Evolutionary conservation across 2,888 invertebrate genomes (phyloP).

Genomic region (Laspeyria flexula): DNA sequence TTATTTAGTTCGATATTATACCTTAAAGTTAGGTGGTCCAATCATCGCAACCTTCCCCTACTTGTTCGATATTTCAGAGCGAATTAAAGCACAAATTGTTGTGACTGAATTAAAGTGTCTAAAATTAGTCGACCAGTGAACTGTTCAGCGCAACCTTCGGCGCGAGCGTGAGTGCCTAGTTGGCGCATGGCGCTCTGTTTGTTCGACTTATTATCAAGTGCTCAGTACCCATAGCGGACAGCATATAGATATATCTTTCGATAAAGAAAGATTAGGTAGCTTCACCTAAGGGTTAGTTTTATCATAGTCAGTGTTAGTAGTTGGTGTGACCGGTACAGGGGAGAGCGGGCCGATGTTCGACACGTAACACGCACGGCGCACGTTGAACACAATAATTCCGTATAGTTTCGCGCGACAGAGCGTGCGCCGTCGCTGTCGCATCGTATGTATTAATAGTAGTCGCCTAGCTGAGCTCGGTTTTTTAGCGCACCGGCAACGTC

Average conservation of each 20-base stretch:
- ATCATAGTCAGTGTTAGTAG: slow-evolving; percentile 6
- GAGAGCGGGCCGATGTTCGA: slow-evolving; percentile 51
- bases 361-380: slow-evolving; percentile 57
- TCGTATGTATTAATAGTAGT: slow-evolving; percentile 78
- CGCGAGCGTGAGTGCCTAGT: slow-evolving; percentile 46
- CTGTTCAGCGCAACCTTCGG: slow-evolving; percentile 37
- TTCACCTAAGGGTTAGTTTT: slow-evolving; percentile 9
- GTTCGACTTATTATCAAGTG: slow-evolving; percentile 51
- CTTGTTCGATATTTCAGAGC: slow-evolving; percentile 75
- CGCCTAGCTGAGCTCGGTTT: slow-evolving; percentile 76
- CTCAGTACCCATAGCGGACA: slow-evolving; percentile 25
- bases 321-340: slow-evolving; percentile 38
- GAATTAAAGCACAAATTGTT: slow-evolving; percentile 67
- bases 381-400: slow-evolving; percentile 74
- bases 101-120: slow-evolving; percentile 52
- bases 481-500: slow-evolving; percentile 83
- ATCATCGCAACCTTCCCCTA: too few relatives aligned
- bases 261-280: too few relatives aligned
- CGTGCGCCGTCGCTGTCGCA: slow-evolving; percentile 74
- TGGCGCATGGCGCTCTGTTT: slow-evolving; percentile 54
- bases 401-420: slow-evolving; percentile 76
- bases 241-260: too few relatives aligned
- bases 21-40: too few relatives aligned
- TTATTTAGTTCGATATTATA: too few relatives aligned
- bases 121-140: slow-evolving; percentile 56